These are phyloP conservation scores for Leptonema lineaticorne DNA, from an alignment of 1,140 invertebrate genomes.

Conservation along the genomic window DNA sequence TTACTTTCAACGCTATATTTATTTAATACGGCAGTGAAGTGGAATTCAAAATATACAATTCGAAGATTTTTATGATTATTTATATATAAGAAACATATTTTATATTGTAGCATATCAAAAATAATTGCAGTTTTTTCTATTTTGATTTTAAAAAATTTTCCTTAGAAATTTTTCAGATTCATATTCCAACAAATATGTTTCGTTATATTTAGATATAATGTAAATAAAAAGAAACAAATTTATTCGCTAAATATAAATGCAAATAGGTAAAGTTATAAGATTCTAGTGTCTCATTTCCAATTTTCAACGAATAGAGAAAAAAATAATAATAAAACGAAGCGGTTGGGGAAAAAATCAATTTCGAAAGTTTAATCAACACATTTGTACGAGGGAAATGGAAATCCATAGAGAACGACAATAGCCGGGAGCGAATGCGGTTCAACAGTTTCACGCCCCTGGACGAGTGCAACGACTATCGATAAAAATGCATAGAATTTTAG, in stretches of 20 bases:
- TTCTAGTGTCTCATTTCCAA: not conserved
- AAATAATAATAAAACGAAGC: too few species aligned
- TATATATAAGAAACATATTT: too few species aligned
- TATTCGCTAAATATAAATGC: not conserved
- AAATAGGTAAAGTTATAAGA: not conserved
- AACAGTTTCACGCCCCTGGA: too few species aligned
- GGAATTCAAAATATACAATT: not conserved
- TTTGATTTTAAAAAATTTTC: too few species aligned
- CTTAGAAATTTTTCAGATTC: too few species aligned
- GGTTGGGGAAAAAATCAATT: conserved; percentile 22
- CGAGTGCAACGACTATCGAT: not conserved
- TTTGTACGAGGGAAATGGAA: conserved; percentile 37
- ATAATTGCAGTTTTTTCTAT: too few species aligned
- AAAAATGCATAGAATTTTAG: conserved; percentile 11
- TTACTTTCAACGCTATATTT: not conserved
- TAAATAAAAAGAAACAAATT: too few species aligned
- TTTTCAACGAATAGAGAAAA: too few species aligned
- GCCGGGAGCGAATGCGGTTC: conserved; percentile 6
- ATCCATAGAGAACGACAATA: conserved; percentile 33
- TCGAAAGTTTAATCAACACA: conserved; percentile 40
- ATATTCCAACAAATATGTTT: too few species aligned
- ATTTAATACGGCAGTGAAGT: not conserved
- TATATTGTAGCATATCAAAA: too few species aligned
- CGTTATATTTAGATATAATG: too few species aligned
- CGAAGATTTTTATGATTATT: too few species aligned